A percentile compares a stretch with the other conserved stretches of the same genome.
These are phyloP conservation scores for Paramisgurnus dabryanus DNA, from an alignment of 2,113 vertebrate genomes.

Conservation along the genomic window DNA sequence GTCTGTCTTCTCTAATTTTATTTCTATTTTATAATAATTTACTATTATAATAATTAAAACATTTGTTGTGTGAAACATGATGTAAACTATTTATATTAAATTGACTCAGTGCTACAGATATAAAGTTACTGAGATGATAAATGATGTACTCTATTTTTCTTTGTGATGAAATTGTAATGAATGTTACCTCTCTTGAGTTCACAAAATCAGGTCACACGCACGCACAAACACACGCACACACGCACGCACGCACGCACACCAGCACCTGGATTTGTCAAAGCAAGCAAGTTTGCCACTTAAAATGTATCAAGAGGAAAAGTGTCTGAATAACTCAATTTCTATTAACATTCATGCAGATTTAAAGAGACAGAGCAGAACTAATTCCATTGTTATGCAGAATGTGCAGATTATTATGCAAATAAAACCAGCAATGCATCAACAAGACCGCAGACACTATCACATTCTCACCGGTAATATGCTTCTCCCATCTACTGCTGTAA, in stretches of 20 bases:
- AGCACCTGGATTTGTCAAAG: conserved; percentile 1
- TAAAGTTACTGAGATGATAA: background rate
- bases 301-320: background rate
- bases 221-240: background rate
- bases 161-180: background rate
- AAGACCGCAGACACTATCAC: background rate
- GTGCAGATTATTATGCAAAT: conserved; percentile 11
- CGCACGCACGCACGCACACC: too few relatives aligned
- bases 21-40: too few relatives aligned
- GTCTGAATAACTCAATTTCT: background rate
- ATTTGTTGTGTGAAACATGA: too few relatives aligned
- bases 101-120: too few relatives aligned
- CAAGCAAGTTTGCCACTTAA: background rate
- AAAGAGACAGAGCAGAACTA: conserved; percentile 14
- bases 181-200: background rate
- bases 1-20: too few relatives aligned
- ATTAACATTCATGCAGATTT: conserved; percentile 2
- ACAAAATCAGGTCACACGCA: background rate
- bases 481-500: too few relatives aligned
- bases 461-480: background rate
- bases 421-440: background rate
- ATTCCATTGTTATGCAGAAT: conserved; percentile 6
- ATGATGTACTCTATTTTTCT: background rate
- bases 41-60: too few relatives aligned
- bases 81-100: too few relatives aligned